phyloP scores from a whole-genome alignment of 1,140 invertebrate species.

The Drosophila orena region DNA sequence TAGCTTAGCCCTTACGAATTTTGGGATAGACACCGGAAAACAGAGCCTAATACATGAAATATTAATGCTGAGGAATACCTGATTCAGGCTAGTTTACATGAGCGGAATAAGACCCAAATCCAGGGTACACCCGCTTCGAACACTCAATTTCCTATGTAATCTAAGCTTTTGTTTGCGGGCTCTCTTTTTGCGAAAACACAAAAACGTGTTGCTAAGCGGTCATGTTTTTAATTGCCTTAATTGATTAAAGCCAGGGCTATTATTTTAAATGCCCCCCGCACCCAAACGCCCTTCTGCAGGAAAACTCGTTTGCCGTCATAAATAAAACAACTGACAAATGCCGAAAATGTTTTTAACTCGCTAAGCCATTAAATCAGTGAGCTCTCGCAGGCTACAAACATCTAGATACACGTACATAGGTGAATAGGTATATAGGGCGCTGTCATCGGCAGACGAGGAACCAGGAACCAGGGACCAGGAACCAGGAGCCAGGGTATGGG shows the following conservation, averaged over 20 bases:
- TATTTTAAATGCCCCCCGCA: slow-evolving; percentile 33
- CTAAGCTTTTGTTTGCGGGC: slow-evolving; percentile 14
- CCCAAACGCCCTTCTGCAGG: neutral
- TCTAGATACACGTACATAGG: neutral
- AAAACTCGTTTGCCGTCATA: slow-evolving; percentile 26
- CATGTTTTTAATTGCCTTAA: slow-evolving; percentile 55
- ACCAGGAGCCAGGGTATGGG: slow-evolving; percentile 14
- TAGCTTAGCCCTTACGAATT: slow-evolving; percentile 10
- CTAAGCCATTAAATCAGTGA: slow-evolving; percentile 56
- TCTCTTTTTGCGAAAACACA: slow-evolving; percentile 2
- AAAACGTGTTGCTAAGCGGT: slow-evolving; percentile 8
- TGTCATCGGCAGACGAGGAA: slow-evolving; percentile 29
- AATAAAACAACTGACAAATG: slow-evolving; percentile 62
- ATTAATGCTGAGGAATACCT: slow-evolving; percentile 15
- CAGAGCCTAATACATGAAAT: slow-evolving; percentile 11
- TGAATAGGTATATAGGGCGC: slow-evolving; percentile 1
- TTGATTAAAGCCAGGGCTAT: slow-evolving; percentile 59
- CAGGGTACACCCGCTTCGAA: slow-evolving; percentile 9
- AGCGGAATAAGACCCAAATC: neutral
- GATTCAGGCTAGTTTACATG: slow-evolving; percentile 10
- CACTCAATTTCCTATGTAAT: neutral
- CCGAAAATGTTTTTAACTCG: slow-evolving; percentile 59
- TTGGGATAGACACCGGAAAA: slow-evolving; percentile 9
- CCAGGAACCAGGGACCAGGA: too few relatives aligned
- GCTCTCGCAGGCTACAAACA: neutral